Evolutionary conservation across 2,113 vertebrate species (phyloP).

Genomic region (Chionomys nivalis): DNA sequence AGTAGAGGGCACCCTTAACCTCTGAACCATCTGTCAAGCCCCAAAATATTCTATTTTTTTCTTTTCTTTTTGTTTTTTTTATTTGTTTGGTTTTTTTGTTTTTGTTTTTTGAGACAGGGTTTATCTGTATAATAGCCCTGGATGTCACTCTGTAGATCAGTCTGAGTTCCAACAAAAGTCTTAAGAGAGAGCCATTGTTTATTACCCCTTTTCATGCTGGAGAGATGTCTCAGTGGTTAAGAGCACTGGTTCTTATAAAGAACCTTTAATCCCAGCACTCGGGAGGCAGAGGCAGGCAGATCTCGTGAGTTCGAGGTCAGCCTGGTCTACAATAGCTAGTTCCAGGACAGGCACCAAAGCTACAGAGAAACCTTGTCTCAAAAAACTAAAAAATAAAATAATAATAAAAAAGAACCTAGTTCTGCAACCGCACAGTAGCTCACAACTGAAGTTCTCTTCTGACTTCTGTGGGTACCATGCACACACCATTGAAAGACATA

Average conservation of each 20-base stretch:
- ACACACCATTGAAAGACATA: background rate
- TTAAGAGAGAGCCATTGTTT: background rate
- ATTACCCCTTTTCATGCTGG: background rate
- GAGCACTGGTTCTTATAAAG: background rate
- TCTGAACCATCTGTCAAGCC: background rate
- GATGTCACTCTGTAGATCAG: background rate
- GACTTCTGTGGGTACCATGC: background rate
- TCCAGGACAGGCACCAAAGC: no score
- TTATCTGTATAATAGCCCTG: background rate
- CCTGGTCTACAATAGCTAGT: no score
- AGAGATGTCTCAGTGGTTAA: background rate
- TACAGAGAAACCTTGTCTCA: no score
- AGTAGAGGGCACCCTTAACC: background rate
- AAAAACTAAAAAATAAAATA: no score
- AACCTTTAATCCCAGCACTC: no score
- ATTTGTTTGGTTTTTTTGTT: background rate
- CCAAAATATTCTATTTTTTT: no score
- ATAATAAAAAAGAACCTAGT: background rate
- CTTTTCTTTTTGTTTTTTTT: no score
- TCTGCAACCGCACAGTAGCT: background rate
- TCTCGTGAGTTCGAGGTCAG: no score
- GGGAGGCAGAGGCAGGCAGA: no score
- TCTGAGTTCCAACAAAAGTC: background rate
- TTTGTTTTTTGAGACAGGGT: background rate
- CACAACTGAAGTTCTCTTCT: background rate